phyloP scores from a whole-genome alignment of 2,113 vertebrate genomes.

The Nycticebus coucang region DNA sequence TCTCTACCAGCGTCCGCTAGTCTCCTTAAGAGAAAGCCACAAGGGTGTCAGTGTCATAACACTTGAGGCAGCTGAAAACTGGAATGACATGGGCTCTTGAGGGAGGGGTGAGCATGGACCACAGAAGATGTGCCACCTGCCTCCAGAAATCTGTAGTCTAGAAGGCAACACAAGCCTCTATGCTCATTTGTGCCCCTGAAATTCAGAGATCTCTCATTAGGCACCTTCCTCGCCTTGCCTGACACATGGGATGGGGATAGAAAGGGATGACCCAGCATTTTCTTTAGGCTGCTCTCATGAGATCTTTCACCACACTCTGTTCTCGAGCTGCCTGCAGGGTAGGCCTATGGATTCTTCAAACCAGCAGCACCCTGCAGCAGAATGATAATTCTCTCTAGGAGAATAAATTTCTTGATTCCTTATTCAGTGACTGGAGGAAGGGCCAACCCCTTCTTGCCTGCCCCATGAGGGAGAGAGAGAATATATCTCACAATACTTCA shows the following conservation, averaged over 20 bases:
- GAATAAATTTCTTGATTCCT: not conserved
- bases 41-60: not conserved
- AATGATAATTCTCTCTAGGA: accelerated
- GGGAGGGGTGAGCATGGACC: not conserved
- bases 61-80: too few species aligned
- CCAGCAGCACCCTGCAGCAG: not conserved
- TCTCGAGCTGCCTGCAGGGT: accelerated
- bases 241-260: not conserved
- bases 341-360: not conserved
- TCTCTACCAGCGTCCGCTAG: too few species aligned
- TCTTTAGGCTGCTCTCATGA: too few species aligned
- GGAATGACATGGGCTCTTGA: not conserved
- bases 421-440: not conserved
- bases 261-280: not conserved
- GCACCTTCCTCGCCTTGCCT: not conserved
- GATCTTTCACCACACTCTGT: too few species aligned
- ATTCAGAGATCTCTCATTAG: not conserved
- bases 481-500: not conserved
- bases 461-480: not conserved
- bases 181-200: not conserved
- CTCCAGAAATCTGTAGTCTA: not conserved
- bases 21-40: not conserved
- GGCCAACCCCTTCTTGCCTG: not conserved
- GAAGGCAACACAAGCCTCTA: not conserved
- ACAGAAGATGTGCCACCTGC: not conserved